Percentiles rank a stretch among this genome's conserved stretches.
phyloP scores from a whole-genome alignment of 2,113 vertebrate species.

The Myotis yumanensis region DNA sequence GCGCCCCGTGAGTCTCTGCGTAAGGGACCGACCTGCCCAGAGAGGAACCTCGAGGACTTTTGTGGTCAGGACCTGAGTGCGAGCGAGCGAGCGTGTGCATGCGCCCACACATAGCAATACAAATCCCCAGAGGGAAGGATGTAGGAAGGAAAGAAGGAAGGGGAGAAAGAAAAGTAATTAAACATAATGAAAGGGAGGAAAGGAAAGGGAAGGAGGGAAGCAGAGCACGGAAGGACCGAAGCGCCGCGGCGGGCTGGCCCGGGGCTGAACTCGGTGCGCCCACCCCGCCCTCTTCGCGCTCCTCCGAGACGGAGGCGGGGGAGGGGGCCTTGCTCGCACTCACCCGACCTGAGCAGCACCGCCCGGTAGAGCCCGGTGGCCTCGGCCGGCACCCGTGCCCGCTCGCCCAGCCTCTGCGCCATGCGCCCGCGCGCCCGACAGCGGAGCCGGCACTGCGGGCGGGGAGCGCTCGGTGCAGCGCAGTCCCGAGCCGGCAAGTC shows the following conservation, averaged over 20 bases:
- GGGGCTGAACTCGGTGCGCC: neutral
- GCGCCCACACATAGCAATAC: neutral
- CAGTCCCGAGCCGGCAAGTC: slow-evolving; percentile 22
- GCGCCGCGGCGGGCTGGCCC: neutral
- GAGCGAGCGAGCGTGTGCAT: rapidly evolving
- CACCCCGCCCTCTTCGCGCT: rapidly evolving
- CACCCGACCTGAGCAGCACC: slow-evolving; percentile 89
- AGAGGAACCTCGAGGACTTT: neutral
- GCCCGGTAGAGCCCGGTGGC: slow-evolving; percentile 85
- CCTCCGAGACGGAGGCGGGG: rapidly evolving
- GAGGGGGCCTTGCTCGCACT: slow-evolving; percentile 41
- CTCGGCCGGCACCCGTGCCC: slow-evolving; percentile 75
- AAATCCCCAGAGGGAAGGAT: neutral
- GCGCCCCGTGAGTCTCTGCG: rapidly evolving
- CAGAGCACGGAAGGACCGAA: neutral
- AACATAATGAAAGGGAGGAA: neutral
- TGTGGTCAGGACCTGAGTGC: rapidly evolving
- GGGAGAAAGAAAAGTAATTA: neutral
- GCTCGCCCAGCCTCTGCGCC: slow-evolving; percentile 83
- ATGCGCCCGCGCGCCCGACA: slow-evolving; percentile 59
- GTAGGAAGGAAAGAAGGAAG: neutral
- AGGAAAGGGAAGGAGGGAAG: neutral
- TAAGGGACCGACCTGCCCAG: rapidly evolving
- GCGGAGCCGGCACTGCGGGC: neutral
- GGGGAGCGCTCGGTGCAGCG: neutral